Evolutionary conservation across 2,888 invertebrate species (phyloP).

Genomic region (Melipona bicolor): DNA sequence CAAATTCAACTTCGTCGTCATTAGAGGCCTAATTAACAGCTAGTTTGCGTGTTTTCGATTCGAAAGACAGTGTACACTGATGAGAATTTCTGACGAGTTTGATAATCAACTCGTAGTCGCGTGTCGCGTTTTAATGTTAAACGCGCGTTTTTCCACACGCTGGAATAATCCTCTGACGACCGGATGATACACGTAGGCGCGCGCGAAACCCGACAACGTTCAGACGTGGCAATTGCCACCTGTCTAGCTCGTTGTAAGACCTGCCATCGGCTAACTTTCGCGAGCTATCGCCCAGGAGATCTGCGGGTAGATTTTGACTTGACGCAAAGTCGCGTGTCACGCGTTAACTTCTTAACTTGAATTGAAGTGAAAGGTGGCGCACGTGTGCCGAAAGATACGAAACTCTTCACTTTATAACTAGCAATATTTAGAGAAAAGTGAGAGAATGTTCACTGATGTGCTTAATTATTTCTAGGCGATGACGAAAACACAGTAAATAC

Average conservation of each 20-base stretch:
- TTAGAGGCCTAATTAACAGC: too few relatives aligned
- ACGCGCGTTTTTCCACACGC: not conserved
- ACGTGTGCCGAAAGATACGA: too few relatives aligned
- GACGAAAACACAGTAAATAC: too few relatives aligned
- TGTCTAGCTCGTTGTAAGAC: constrained; percentile 20
- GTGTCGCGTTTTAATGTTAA: not conserved
- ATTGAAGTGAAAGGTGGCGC: too few relatives aligned
- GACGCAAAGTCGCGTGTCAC: too few relatives aligned
- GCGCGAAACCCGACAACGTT: constrained; percentile 26
- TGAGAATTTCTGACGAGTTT: not conserved
- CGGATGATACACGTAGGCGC: constrained; percentile 5
- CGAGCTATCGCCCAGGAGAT: not conserved
- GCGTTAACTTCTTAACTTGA: not conserved
- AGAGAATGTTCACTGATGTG: too few relatives aligned
- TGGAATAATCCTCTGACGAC: not conserved
- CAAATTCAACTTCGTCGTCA: too few relatives aligned
- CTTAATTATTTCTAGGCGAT: too few relatives aligned
- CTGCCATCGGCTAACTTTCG: not conserved
- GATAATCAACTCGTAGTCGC: not conserved
- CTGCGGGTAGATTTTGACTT: not conserved
- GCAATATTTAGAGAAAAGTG: too few relatives aligned
- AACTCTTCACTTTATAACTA: too few relatives aligned
- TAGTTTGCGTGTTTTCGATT: too few relatives aligned
- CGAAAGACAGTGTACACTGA: not conserved
- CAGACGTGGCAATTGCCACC: constrained; percentile 28